Evolutionary conservation across 2,797 vertebrate species (phyloP).

Genomic region (Emys orbicularis): DNA sequence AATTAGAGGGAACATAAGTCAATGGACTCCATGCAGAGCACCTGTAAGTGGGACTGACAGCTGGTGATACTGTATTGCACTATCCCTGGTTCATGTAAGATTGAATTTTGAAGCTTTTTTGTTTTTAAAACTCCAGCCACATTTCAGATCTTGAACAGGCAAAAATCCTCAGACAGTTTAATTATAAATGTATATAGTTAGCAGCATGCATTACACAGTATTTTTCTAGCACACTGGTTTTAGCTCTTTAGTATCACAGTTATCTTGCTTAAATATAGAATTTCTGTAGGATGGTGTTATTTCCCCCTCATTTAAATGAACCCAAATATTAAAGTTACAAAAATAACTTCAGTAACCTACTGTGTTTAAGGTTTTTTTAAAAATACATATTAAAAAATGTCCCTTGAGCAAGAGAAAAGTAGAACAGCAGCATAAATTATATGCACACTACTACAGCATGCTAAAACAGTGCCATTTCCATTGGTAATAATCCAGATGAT

Average conservation of each 20-base stretch:
- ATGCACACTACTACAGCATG: not conserved
- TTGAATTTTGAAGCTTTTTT: constrained; percentile 31
- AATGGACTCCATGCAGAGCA: not conserved
- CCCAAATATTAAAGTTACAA: not conserved
- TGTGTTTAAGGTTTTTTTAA: not conserved
- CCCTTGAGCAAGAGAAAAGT: not conserved
- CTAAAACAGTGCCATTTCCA: not conserved
- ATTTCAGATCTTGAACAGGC: constrained; percentile 57
- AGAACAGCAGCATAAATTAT: not conserved
- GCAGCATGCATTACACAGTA: not conserved
- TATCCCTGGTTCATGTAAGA: not conserved
- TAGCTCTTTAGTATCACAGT: not conserved
- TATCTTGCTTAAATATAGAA: not conserved
- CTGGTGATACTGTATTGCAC: not conserved
- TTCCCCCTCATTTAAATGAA: not conserved
- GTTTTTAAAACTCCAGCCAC: constrained; percentile 58
- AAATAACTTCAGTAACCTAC: not conserved
- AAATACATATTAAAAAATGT: not conserved
- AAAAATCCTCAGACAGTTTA: not conserved
- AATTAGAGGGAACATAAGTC: not conserved
- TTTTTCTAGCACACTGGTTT: not conserved
- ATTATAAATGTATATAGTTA: constrained; percentile 28
- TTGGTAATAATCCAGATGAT: constrained; percentile 24
- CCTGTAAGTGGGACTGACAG: constrained; percentile 9
- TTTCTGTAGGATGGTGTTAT: not conserved